Base-by-base conservation (phyloP, 2,888 invertebrate genomes). In the Scaptomyza tumidula region DNA sequence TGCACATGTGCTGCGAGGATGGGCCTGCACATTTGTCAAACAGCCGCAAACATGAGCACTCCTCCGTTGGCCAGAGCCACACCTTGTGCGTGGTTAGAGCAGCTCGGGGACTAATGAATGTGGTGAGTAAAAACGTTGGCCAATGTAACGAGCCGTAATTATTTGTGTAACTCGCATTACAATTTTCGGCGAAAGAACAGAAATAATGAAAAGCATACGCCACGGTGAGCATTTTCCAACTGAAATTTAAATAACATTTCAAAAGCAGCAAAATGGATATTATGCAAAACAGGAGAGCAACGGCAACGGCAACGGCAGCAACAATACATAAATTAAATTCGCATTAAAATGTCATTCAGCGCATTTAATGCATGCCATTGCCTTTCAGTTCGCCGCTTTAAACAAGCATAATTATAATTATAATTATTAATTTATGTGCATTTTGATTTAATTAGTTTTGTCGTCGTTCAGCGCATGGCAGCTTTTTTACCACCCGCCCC, bases 401-500 rank as follows among this genome's bases (percentile, higher is more conserved):
- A 46, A 39, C 49, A 52, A 62, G 45, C 54, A 60, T 52, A 68
- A 75, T 74, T 33, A 52, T 61, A 39, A 50, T 59, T 58, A 60
- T 45, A 70, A 69, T 77, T 63, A 67, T 48, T 55, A 27, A 79
- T 71, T 73, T 66, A 57, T 60, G 54, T 64, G 61, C 61, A 31
- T 31, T 76, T 55, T 76, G 72, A 75, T 78, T 75, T 70, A 66
- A 71, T 74, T 80, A 58, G 50, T 29, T 59, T 29, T 11, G 19
- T 24, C 45, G n/a, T 50, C 50, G 33, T 41, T 19, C 31, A 37
- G 6, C 16, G 13, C 14, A 7, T 39, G 35, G 6, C 10, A 33
- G 33, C 33, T 2, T 24, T 24, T 5, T 24, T 24, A 3, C 31
- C 3, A 3, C 13, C 33, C 10, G 6, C n/a, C n/a, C 43, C 54